Evolutionary conservation across 2,797 vertebrate species (phyloP).

Genomic region (Siniperca scherzeri): DNA sequence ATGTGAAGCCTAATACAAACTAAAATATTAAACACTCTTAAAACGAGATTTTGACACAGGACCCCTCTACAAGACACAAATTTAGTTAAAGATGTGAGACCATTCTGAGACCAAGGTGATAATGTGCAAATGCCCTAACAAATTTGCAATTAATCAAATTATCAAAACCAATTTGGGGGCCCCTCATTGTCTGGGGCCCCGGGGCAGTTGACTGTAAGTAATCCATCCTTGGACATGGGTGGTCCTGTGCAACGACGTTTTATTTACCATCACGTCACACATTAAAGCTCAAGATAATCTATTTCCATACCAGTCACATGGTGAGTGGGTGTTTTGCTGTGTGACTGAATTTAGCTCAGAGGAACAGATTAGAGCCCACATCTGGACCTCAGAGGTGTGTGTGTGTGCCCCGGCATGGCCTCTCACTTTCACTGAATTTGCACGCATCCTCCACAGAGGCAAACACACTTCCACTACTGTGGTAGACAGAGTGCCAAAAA

Average conservation of each 20-base stretch:
- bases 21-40: background rate
- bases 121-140: background rate
- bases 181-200: background rate
- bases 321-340: conserved; percentile 2
- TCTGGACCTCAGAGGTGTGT: conserved; percentile 1
- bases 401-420: background rate
- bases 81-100: background rate
- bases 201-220: background rate
- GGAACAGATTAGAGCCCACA: conserved; percentile 5
- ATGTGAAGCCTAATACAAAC: background rate
- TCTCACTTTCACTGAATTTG: conserved; percentile 17
- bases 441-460: conserved; percentile 13
- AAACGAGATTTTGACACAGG: background rate
- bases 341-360: conserved; percentile 8
- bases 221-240: background rate
- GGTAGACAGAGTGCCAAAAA: background rate
- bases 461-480: conserved; percentile 1
- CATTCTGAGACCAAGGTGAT: background rate
- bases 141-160: background rate
- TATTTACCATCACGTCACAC: background rate
- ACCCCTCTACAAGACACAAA: background rate
- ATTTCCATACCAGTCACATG: background rate
- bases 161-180: background rate
- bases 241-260: background rate
- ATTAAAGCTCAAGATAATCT: background rate